Base-by-base conservation (phyloP, 2,797 vertebrate genomes). In the Poeciliopsis gracilis region DNA sequence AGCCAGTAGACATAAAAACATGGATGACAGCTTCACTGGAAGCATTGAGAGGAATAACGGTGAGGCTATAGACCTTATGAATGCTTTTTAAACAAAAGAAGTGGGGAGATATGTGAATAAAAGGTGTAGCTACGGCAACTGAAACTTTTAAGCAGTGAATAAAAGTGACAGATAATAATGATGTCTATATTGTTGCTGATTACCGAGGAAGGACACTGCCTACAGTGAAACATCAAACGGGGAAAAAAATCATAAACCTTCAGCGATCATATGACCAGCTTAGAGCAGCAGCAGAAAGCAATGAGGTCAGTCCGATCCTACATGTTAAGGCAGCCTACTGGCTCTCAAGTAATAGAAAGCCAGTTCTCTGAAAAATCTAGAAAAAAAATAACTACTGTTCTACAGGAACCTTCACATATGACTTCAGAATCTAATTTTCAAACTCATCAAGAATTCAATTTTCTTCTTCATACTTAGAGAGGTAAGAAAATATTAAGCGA, bases 1-100 rank as follows among this genome's bases (percentile, higher is more conserved):
- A 30, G 53, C 73, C 73, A 75, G 51, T 11, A 57, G 38, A 75
- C 23, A 69, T 45, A 59, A 57, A 73, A 57, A 59, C 73, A 59
- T 59, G 15, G 53, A 59, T 45, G 16, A 45, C 33, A 28, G 73
- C 20, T 15, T 15, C 38, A 59, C 11, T n/a, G 33, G 20, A 73
- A 49, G 18, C 36, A 25, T 20, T 53, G 47, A 38, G 18, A 53
- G 30, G 46, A 49, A 49, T 51, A n/a, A 36, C 20, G 3, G 71
- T 1, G 33, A 43, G 36, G 23, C 38, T 41, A 28, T 57, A 57
- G 33, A n/a, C 36, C 51, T 57, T 25, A 12, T 57, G 3, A 57
- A 16, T 16, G 13, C 10, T 43, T 63, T 7, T 25, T 53, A n/a
- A 4, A 18, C 3, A 1, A 57, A 57, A 12, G 3, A n/a, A 57